Base-by-base conservation (phyloP, 2,888 invertebrate species). In the Esperia sulphurella region DNA sequence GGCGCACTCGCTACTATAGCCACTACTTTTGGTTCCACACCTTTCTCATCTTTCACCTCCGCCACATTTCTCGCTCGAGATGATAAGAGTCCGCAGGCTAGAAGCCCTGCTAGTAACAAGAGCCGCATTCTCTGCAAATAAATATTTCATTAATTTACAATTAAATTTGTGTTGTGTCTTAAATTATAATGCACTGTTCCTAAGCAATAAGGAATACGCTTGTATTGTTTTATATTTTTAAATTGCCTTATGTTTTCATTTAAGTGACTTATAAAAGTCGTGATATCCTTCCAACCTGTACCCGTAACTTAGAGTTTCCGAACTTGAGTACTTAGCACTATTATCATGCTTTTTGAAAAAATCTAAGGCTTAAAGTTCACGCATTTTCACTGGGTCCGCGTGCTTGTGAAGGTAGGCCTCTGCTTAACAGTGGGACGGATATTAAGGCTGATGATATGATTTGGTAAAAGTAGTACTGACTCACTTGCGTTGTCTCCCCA, bases 121-220 rank as follows among this genome's bases (percentile, higher is more conserved):
- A 79, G 71, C 75, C 79, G 75, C 88, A 89, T 88, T 57, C 61
- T 58, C 65, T 71, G 68, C 53, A 67, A 65, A 54, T 41, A 49
- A 35, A 35, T n/a, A 35, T 45, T 43, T 37, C 30, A 48, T 50
- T 35, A 44, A 45, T 43, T 28, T 46, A 40, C 9, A 13, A 33
- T 33, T 38, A 2, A 12, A 13, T 12, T 12, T 37, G 12, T 37
- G 8, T 7, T 37, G 12, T 37, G 37, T n/a, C 8, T 3, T 37
- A 37, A 10, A 35, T 10, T 8, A 35, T 35, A 9, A 31, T 9
- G 31, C 10, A 31, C 31, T 21, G 5, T 31, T 9, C 31, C 3
- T 37, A 12, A 12, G 10, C 8, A 37, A 37, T 37, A n/a, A n/a
- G n/a, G n/a, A n/a, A n/a, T n/a, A n/a, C n/a, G n/a, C n/a, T 37